These are phyloP conservation scores for Diarsia mendica DNA, from an alignment of 2,888 invertebrate species.

Conservation along the genomic window DNA sequence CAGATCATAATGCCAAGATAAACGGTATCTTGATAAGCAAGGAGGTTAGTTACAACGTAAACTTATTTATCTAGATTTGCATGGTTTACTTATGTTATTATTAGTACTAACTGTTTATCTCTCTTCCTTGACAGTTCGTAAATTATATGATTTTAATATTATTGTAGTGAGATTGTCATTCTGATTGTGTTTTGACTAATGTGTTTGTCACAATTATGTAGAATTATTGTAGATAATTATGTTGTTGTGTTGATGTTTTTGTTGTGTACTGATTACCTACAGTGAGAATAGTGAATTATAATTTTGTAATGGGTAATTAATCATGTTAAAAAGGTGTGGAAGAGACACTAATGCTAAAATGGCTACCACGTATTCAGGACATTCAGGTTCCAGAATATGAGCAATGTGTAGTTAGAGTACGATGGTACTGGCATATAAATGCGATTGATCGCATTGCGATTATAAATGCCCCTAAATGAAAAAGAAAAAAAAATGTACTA, in stretches of 20 bases:
- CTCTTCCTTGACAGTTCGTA: conserved; percentile 33
- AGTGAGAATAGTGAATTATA: background rate
- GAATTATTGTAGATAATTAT: no score
- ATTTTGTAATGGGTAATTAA: background rate
- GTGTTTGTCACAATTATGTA: background rate
- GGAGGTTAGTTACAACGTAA: conserved; percentile 48
- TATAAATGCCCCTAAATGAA: background rate
- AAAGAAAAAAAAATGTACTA: no score
- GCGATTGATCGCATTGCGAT: background rate
- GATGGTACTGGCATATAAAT: no score
- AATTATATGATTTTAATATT: conserved; percentile 26
- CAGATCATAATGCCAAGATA: conserved; percentile 48
- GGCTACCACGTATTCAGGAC: no score
- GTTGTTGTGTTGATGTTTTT: no score
- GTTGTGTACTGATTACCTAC: no score
- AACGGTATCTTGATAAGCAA: conserved; percentile 57
- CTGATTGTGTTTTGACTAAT: conserved; percentile 17
- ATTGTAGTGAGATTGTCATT: conserved; percentile 14
- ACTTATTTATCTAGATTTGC: conserved; percentile 52
- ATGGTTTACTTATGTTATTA: conserved; percentile 41
- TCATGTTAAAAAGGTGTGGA: background rate
- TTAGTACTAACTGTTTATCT: conserved; percentile 39
- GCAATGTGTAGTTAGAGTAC: no score
- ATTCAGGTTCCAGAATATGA: no score
- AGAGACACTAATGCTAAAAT: no score